A percentile compares a stretch with the other conserved stretches of the same genome.
phyloP scores from a whole-genome alignment of 2,888 invertebrate genomes.

The Cheilosia vernalis region DNA sequence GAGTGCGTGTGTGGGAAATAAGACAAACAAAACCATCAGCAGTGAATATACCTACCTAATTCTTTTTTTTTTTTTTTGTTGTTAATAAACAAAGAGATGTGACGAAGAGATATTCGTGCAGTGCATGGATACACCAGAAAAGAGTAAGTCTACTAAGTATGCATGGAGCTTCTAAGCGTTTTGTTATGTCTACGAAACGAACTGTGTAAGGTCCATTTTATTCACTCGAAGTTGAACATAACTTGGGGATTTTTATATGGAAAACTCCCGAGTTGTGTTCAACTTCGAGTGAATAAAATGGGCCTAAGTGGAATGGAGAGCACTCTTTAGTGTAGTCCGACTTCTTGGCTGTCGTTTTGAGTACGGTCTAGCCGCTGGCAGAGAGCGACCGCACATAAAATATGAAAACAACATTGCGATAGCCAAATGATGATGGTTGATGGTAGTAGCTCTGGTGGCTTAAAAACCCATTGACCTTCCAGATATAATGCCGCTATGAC shows the following conservation, averaged over 20 bases:
- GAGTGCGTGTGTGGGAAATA: conserved; percentile 58
- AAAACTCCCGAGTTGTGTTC: too few relatives aligned
- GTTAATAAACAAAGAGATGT: conserved; percentile 51
- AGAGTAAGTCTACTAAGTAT: not conserved
- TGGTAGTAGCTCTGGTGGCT: conserved; percentile 42
- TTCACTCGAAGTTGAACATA: too few relatives aligned
- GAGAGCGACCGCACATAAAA: conserved; percentile 16
- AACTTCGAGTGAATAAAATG: too few relatives aligned
- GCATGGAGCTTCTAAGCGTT: conserved; percentile 28
- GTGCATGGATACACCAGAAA: not conserved
- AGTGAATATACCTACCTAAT: not conserved
- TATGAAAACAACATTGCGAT: conserved; percentile 12
- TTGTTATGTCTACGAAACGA: conserved; percentile 51
- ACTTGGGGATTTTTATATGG: too few relatives aligned
- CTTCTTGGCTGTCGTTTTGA: conserved; percentile 48
- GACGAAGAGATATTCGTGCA: conserved; percentile 17
- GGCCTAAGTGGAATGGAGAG: conserved; percentile 54
- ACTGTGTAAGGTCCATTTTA: too few relatives aligned
- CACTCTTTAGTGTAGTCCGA: conserved; percentile 33
- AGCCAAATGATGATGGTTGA: conserved; percentile 3
- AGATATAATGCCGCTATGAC: conserved; percentile 31
- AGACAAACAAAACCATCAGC: conserved; percentile 18
- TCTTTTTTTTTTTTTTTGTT: conserved; percentile 8
- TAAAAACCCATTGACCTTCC: conserved; percentile 72
- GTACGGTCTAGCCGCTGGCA: conserved; percentile 31